Percentiles rank a stretch among this genome's conserved stretches.
These are phyloP conservation scores for Mesorhabditis spiculigera DNA, from an alignment of 2,888 invertebrate species.

Conservation along the genomic window DNA sequence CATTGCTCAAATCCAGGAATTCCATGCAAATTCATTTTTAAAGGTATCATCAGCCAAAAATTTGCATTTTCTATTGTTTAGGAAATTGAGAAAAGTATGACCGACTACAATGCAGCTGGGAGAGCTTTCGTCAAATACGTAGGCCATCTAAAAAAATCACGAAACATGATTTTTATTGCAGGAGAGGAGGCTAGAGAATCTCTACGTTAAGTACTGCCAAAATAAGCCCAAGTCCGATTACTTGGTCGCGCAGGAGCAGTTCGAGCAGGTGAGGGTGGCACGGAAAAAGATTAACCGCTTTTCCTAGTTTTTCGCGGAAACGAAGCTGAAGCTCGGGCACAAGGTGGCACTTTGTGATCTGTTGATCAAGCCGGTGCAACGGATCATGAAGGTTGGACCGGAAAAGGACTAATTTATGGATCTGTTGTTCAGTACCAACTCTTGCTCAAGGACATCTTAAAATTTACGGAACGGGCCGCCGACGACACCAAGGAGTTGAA, in stretches of 20 bases:
- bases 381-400: constrained; percentile 88
- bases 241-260: constrained; percentile 78
- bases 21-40: constrained; percentile 68
- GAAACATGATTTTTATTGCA: constrained; percentile 66
- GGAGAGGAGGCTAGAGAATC: constrained; percentile 85
- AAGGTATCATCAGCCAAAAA: background rate
- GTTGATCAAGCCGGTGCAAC: constrained; percentile 92
- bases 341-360: constrained; percentile 88
- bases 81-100: constrained; percentile 80
- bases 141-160: constrained; percentile 39
- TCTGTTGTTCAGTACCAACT: constrained; percentile 67
- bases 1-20: constrained; percentile 92
- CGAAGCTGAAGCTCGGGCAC: constrained; percentile 85
- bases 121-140: constrained; percentile 63
- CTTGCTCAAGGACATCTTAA: constrained; percentile 72
- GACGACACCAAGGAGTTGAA: constrained; percentile 76
- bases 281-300: background rate
- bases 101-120: constrained; percentile 80
- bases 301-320: constrained; percentile 66
- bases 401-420: constrained; percentile 74
- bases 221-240: constrained; percentile 98
- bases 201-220: constrained; percentile 85
- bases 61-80: constrained; percentile 63
- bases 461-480: constrained; percentile 83
- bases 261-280: constrained; percentile 49